Evolutionary conservation across 2,113 vertebrate species (phyloP).

Genomic region (Rhinichthys klamathensis): DNA sequence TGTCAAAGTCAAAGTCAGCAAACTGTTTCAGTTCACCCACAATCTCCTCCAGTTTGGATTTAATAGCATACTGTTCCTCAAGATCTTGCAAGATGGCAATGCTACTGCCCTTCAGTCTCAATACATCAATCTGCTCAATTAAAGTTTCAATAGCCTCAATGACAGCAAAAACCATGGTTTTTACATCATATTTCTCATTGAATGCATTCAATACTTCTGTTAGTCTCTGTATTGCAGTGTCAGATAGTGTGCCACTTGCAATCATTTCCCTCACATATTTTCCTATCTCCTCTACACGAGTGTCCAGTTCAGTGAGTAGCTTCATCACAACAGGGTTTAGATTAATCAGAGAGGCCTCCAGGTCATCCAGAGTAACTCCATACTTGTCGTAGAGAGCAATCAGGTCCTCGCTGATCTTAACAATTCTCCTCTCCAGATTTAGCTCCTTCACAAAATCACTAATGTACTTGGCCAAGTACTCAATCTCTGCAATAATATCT

Average conservation of each 20-base stretch:
- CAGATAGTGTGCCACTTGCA: slow-evolving; percentile 69
- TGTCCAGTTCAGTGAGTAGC: slow-evolving; percentile 69
- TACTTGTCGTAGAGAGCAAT: slow-evolving; percentile 73
- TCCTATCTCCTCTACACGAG: slow-evolving; percentile 69
- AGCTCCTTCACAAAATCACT: slow-evolving; percentile 77
- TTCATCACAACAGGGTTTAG: slow-evolving; percentile 66
- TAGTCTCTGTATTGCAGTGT: slow-evolving; percentile 74
- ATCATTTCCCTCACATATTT: slow-evolving; percentile 74
- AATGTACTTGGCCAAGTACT: slow-evolving; percentile 75
- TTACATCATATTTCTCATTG: slow-evolving; percentile 80
- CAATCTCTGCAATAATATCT: slow-evolving; percentile 72
- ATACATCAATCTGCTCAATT: slow-evolving; percentile 74
- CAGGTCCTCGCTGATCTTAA: slow-evolving; percentile 76
- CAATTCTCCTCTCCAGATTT: slow-evolving; percentile 74
- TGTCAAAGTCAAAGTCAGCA: slow-evolving; percentile 78
- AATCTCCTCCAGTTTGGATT: slow-evolving; percentile 65
- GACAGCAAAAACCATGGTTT: slow-evolving; percentile 63
- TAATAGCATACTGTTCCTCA: slow-evolving; percentile 75
- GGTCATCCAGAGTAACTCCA: slow-evolving; percentile 77
- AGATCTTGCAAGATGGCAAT: slow-evolving; percentile 80
- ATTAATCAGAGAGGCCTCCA: slow-evolving; percentile 75
- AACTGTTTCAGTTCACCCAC: slow-evolving; percentile 71
- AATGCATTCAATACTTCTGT: slow-evolving; percentile 74
- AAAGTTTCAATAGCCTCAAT: slow-evolving; percentile 72
- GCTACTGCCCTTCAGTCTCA: slow-evolving; percentile 70